phyloP scores from a whole-genome alignment of 2,797 vertebrate genomes.

The Remorina albescens region DNA sequence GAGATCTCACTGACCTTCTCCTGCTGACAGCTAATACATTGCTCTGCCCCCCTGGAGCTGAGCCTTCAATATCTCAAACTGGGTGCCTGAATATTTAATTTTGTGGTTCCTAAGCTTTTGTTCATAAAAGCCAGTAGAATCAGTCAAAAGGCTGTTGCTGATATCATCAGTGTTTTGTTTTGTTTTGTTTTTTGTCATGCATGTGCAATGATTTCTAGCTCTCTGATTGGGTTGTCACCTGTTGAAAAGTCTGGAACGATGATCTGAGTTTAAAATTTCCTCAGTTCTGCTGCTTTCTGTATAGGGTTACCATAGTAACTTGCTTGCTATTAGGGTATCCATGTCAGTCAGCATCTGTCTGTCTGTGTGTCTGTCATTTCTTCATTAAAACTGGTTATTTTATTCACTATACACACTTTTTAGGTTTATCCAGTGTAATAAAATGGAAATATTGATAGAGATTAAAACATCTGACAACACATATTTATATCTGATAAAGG shows the following conservation, averaged over 20 bases:
- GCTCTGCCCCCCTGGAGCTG: not conserved
- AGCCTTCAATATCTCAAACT: not conserved
- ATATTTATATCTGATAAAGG: not conserved
- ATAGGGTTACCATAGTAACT: no score
- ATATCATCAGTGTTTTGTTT: not conserved
- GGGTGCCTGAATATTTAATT: not conserved
- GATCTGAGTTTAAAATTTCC: no score
- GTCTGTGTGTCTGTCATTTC: no score
- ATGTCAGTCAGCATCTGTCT: no score
- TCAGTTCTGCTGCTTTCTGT: no score
- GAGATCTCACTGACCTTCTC: not conserved
- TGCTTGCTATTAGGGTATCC: no score
- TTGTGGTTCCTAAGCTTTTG: not conserved
- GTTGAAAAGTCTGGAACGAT: not conserved
- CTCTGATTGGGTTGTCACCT: not conserved
- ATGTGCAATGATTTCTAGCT: not conserved
- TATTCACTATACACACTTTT: not conserved
- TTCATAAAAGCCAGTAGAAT: not conserved
- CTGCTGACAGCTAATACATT: not conserved
- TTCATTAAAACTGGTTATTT: no score
- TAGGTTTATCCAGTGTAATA: slow-evolving; percentile 4
- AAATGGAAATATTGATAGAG: not conserved
- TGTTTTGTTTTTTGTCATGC: not conserved
- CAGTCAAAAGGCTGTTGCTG: not conserved
- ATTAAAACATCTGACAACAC: not conserved